phyloP scores from a whole-genome alignment of 2,797 vertebrate species.

The Rhinophrynus dorsalis region DNA sequence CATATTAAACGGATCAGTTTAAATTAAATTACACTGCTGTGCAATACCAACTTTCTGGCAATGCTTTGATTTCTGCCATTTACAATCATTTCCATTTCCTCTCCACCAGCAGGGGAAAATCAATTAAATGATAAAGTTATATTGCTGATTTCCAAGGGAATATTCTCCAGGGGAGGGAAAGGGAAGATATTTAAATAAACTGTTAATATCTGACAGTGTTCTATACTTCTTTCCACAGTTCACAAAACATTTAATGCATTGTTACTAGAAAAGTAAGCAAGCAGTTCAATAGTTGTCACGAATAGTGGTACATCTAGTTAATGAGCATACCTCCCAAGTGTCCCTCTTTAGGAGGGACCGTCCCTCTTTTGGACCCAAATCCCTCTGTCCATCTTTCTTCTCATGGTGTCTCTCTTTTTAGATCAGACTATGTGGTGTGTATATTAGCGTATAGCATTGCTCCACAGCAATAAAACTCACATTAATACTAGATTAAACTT shows the following conservation, averaged over 20 bases:
- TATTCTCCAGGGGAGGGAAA: conserved; percentile 43
- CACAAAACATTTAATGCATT: conserved; percentile 10
- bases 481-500: too few species aligned
- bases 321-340: too few species aligned
- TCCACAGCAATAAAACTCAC: too few species aligned
- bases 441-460: too few species aligned
- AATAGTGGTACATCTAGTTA: too few species aligned
- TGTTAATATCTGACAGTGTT: conserved; percentile 36
- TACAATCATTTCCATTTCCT: conserved; percentile 57
- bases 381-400: too few species aligned
- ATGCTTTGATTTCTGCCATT: conserved; percentile 55
- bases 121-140: conserved; percentile 57
- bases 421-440: too few species aligned
- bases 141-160: conserved; percentile 49
- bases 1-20: conserved; percentile 49
- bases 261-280: conserved; percentile 4
- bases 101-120: conserved; percentile 58
- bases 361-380: too few species aligned
- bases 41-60: conserved; percentile 52
- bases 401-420: too few species aligned
- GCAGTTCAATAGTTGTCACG: too few species aligned
- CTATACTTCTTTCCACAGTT: conserved; percentile 25
- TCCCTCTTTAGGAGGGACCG: too few species aligned
- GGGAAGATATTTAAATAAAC: conserved; percentile 40
- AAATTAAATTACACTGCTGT: conserved; percentile 48